Evolutionary conservation across 2,888 invertebrate species (phyloP).

Genomic region (Teinopalpus imperialis): DNA sequence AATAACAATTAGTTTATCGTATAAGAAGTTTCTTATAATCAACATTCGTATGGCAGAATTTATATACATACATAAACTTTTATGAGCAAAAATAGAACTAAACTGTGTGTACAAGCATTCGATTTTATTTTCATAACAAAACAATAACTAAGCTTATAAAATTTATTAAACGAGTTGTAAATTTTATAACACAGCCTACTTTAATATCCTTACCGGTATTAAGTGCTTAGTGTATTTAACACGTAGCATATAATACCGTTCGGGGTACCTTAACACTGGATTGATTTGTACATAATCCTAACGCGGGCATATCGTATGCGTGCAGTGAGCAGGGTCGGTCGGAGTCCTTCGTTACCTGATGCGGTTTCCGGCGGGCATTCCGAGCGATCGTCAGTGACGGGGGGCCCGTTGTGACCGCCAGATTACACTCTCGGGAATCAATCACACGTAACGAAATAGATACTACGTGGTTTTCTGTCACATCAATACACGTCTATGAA

Average conservation of each 20-base stretch:
- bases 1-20: no score
- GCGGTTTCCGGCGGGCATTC: slow-evolving; percentile 70
- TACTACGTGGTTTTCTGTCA: neutral
- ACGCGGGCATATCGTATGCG: slow-evolving; percentile 15
- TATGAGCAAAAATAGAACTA: no score
- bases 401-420: neutral
- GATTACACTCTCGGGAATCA: slow-evolving; percentile 3
- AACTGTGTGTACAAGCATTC: no score
- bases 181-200: no score
- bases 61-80: no score
- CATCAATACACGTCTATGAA: neutral
- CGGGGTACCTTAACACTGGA: neutral
- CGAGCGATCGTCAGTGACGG: slow-evolving; percentile 40
- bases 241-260: slow-evolving; percentile 12
- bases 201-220: no score
- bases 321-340: slow-evolving; percentile 29
- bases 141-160: no score
- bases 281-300: slow-evolving; percentile 9
- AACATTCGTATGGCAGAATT: no score
- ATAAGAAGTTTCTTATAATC: no score
- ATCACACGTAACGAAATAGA: slow-evolving; percentile 1
- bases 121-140: no score
- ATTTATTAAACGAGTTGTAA: no score
- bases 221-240: no score
- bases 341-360: slow-evolving; percentile 60